Percentiles rank a stretch among this genome's conserved stretches.
phyloP scores from a whole-genome alignment of 2,797 vertebrate genomes.

The Miichthys miiuy region DNA sequence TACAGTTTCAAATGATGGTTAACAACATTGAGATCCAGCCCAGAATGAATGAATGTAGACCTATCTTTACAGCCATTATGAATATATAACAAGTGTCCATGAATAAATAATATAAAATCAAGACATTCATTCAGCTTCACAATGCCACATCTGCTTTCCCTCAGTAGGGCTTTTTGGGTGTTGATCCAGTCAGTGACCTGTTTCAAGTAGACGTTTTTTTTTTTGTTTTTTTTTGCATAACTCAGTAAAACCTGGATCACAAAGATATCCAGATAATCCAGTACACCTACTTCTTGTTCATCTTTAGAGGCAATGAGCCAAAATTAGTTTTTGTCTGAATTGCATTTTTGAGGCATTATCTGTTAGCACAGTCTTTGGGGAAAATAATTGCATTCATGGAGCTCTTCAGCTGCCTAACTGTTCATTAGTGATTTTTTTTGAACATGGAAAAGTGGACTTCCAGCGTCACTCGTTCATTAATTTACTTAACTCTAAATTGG shows the following conservation, averaged over 20 bases:
- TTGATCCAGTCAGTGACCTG: neutral
- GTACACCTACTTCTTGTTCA: neutral
- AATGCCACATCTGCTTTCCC: neutral
- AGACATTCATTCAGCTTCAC: slow-evolving; percentile 6
- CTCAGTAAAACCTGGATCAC: neutral
- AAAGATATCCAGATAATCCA: slow-evolving; percentile 4
- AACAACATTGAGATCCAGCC: neutral
- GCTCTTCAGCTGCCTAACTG: neutral
- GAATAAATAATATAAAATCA: neutral
- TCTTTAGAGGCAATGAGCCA: neutral
- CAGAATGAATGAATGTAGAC: neutral
- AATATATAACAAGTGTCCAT: slow-evolving; percentile 3
- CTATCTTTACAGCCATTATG: neutral
- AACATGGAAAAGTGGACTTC: neutral
- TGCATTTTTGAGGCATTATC: neutral
- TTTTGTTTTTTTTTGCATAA: neutral
- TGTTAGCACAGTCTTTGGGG: neutral
- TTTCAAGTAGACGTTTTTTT: neutral
- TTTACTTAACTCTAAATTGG: slow-evolving; percentile 41
- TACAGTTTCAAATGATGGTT: neutral
- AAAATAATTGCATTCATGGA: neutral
- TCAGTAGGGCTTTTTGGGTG: neutral
- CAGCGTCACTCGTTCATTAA: slow-evolving; percentile 31
- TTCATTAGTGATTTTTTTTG: slow-evolving; percentile 28
- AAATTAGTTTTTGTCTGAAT: neutral